Evolutionary conservation across 1,140 invertebrate genomes (phyloP), one percentile per base, ranked within the genome.

Genomic region (Capitella teleta): DNA sequence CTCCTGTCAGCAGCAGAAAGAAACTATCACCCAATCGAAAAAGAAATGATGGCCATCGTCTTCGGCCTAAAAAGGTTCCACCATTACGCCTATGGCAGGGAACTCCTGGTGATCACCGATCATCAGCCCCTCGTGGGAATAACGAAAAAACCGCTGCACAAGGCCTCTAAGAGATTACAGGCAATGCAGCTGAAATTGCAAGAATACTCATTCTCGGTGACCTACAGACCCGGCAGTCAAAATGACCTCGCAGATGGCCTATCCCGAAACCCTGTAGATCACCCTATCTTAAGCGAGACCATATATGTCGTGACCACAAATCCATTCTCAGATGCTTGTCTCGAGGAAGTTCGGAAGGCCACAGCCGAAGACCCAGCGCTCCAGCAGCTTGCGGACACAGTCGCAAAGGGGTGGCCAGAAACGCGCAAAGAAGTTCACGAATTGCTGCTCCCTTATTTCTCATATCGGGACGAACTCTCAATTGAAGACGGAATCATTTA

Each of bases 21-120:
- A 14, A 45, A 43, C 12, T 23, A 44, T 28, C 23, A 21, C 8
- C 37, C 41, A 21, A 50, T 50, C 77, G 45, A 67, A n/a, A n/a
- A 68, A 51, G 74, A 78, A 56, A 59, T 72, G 4, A 56, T 76
- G 3, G 70, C 74, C 3, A 70, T 76, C 32, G 60, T 77, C 4
- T 78, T 73, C 52, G 63, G 62, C 5, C 58, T 65, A 4, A 62
- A 70, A 45, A 51, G 61, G 30, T 75, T 74, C 58, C 66, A 68
- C 48, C 40, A 65, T 24, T 71, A 63, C 52, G 56, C 66, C 6
- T 70, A 70, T 60, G 70, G 65, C 2, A 57, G 56, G 21, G 8
- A 16, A 16, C 32, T 56, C 3, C 53, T 40, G 5, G 48, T 57
- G 12, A 40, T 66, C 25, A 66, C 57, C 0, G 63, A 71, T 46